Conservation (phyloP, 64 coral and sea anemone species). For the Catalaphyllia jardinei region DNA sequence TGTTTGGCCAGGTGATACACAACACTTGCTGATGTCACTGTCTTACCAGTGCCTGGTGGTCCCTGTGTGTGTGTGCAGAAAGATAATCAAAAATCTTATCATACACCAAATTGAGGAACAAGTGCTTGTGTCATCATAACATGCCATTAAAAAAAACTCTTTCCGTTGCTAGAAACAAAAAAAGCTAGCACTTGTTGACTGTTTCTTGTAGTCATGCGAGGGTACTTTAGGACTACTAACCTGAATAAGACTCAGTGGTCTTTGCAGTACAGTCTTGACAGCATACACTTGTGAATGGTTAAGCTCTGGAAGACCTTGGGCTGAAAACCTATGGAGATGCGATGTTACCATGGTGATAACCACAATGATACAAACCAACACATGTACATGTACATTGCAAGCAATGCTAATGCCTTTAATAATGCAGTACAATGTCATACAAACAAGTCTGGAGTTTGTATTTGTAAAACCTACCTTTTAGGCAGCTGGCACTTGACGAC, state of each 20-base stretch:
- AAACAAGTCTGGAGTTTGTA: no score
- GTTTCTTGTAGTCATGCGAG: no score
- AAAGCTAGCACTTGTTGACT: no score
- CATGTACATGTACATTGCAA: neutral
- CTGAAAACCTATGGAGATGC: constrained; percentile 75
- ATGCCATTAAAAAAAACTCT: no score
- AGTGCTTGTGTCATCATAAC: no score
- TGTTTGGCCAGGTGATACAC: constrained; percentile 94
- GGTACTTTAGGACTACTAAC: constrained; percentile 11
- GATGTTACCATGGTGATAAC: neutral
- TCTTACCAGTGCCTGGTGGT: constrained; percentile 97
- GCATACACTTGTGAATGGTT: constrained; percentile 99
- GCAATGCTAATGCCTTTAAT: no score
- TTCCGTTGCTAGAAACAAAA: no score
- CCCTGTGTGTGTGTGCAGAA: constrained; percentile 65
- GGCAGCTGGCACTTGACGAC: constrained; percentile 97
- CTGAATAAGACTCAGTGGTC: constrained; percentile 98
- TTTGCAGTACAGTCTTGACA: constrained; percentile 95
- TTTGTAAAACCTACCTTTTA: constrained; percentile 62
- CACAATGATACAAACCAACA: neutral
- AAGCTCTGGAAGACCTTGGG: constrained; percentile 94
- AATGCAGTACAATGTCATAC: no score
- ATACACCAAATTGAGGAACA: no score
- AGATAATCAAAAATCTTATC: neutral
- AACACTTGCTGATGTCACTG: constrained; percentile 95